Base-by-base conservation (phyloP, 92 coral and sea anemone species). In the Epizoanthus scotinus region DNA sequence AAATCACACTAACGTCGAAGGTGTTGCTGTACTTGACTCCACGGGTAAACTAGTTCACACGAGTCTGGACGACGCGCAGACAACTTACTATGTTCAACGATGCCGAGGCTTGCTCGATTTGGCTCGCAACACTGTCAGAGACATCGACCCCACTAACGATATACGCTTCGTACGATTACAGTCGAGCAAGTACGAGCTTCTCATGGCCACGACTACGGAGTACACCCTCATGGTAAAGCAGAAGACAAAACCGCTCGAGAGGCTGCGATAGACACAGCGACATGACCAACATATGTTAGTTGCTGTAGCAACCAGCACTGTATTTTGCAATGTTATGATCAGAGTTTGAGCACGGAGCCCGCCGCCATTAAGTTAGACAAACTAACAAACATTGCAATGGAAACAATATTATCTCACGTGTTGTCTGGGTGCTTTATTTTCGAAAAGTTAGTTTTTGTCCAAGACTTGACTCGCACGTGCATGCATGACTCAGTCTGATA, bases 71-170 rank as follows among this genome's bases (percentile, higher is more conserved):
- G 67, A 85, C 1, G 77, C 78, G 24, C 86, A 86, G 78, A 88
- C 94, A 0, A 67, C 86, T 9, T 72, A 87, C 63, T 91, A 90
- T 68, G 79, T 88, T 22, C 90, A 86, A 60, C 83, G 87, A 60
- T 90, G 91, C 78, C 61, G 78, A 20, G 50, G 83, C 31, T 73
- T 93, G 29, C 77, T 84, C 25, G 85, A 78, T 27, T 84, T 88
- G 36, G 91, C 97, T 55, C 86, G 91, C 15, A 62, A 85, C 59
- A 81, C 92, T 17, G 79, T 86, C 53, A 69, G 87, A 44, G 90
- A 93, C 25, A 65, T 83, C 59, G 94, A 93, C 77, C 97, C 94
- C 44, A 90, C 87, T 3, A 86, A 93, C 78, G 94, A 93, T 52
- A 77, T 93, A 3, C 85, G 85, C 68, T 93, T 93, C 67, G 73